Base-by-base conservation (phyloP, 2,113 vertebrate genomes). In the Phyllostomus discolor region DNA sequence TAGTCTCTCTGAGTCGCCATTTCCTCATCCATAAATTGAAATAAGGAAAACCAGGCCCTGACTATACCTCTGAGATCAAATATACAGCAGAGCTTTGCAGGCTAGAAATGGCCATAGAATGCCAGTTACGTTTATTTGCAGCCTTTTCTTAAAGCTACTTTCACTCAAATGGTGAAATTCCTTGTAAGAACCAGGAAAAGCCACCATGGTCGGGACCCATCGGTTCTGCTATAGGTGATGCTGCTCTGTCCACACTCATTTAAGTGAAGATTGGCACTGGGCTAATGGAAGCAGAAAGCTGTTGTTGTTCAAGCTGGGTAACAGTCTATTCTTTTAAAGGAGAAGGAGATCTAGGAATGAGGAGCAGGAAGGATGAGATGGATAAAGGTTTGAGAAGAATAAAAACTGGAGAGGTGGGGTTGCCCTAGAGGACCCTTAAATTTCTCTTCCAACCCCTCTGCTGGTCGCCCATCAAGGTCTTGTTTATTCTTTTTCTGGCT, bases 401-500 rank as follows among this genome's bases (percentile, higher is more conserved):
- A 38, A 69, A 93, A 80, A 7, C 57, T 69, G 33, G 69, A 84
- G 57, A 57, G 4, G 28, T 43, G 52, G 19, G 17, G 59, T 38
- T 64, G 9, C 38, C 81, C n/a, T 15, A 33, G 35, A 85, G 31
- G 72, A 66, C 66, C 70, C 33, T 17, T 43, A 26, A 73, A 20
- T 83, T 38, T 62, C 93, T 75, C 22, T 62, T 33, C 31, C 8
- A 5, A 82, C 28, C 46, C 59, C 35, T 95, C 75, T 88, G 28
- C 81, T 87, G 89, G 50, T 66, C 4, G 1, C 24, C 54, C 4
- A 5, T 62, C 28, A 26, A 93, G 59, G 59, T 38, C 67, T 88
- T 92, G 50, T 96, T 97, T 78, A 88, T 75, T 67, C 48, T 79
- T 73, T 80, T 86, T 64, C 90, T 97, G 97, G 94, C 94, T 97